Conservation (phyloP, 2,888 invertebrate species). For the Artemia sinica region DNA sequence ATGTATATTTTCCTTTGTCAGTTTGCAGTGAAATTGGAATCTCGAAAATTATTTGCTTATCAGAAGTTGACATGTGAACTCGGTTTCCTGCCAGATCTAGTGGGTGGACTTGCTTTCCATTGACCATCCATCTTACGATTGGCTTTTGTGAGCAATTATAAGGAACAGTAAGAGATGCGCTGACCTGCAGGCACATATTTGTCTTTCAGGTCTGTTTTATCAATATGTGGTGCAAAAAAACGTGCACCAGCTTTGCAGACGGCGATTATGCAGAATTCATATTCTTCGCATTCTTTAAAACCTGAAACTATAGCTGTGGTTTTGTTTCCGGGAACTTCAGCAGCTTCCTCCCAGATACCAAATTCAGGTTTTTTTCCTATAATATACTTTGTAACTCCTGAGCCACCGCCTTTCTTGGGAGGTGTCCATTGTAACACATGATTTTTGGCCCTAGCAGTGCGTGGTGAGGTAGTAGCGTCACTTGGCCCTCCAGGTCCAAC, state of each 20-base stretch:
- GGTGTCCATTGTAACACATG: conserved; percentile 91
- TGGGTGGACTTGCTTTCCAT: conserved; percentile 56
- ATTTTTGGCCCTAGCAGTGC: conserved; percentile 74
- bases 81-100: conserved; percentile 45
- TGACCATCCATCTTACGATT: conserved; percentile 69
- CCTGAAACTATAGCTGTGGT: conserved; percentile 63
- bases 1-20: conserved; percentile 65
- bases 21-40: conserved; percentile 63
- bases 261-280: conserved; percentile 76
- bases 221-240: conserved; percentile 62
- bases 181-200: conserved; percentile 83
- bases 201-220: conserved; percentile 68
- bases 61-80: conserved; percentile 59
- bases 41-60: conserved; percentile 64
- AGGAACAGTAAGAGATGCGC: conserved; percentile 77
- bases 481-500: conserved; percentile 79
- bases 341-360: conserved; percentile 70
- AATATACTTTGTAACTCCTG: conserved; percentile 69
- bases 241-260: conserved; percentile 62
- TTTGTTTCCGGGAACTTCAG: conserved; percentile 55
- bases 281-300: conserved; percentile 76
- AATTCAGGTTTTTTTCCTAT: conserved; percentile 70
- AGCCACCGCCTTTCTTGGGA: conserved; percentile 81
- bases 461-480: conserved; percentile 64
- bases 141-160: conserved; percentile 91